Percentiles rank a stretch among this genome's conserved stretches.
Evolutionary conservation across 1,140 invertebrate species (phyloP).

Genomic region (Himalopsyche phryganea): DNA sequence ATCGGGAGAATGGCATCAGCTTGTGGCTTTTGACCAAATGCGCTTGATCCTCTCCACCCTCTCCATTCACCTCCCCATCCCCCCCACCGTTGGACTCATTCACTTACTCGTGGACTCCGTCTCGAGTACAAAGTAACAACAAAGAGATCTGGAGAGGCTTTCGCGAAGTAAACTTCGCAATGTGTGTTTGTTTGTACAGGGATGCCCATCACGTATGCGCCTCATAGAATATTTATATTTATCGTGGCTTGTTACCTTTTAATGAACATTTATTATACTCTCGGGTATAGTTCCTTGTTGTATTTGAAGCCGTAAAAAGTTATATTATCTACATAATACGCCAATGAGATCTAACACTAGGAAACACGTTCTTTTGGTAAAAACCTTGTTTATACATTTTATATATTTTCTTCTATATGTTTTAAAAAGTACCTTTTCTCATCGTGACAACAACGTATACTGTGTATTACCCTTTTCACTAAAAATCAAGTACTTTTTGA

Average conservation of each 20-base stretch:
- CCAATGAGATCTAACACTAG: too few relatives aligned
- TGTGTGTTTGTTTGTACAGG: not conserved
- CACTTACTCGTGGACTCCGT: not conserved
- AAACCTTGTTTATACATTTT: too few relatives aligned
- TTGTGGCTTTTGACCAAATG: constrained; percentile 28
- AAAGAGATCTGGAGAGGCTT: not conserved
- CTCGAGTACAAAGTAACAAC: not conserved
- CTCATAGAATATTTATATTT: not conserved
- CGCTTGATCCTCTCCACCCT: constrained; percentile 8
- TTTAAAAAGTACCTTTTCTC: too few relatives aligned
- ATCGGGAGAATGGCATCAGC: constrained; percentile 15
- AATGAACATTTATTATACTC: not conserved
- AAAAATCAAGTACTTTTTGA: too few relatives aligned
- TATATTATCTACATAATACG: too few relatives aligned
- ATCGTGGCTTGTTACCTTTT: not conserved
- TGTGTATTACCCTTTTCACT: too few relatives aligned
- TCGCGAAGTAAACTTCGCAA: not conserved
- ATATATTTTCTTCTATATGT: too few relatives aligned
- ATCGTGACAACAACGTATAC: too few relatives aligned
- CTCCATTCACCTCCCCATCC: too few relatives aligned
- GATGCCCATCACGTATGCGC: not conserved
- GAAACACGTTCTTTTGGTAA: too few relatives aligned
- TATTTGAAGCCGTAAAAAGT: too few relatives aligned
- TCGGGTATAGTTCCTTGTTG: too few relatives aligned
- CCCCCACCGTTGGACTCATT: not conserved